Base-by-base conservation (phyloP, 2,113 vertebrate genomes). In the Ploceus nigricollis region DNA sequence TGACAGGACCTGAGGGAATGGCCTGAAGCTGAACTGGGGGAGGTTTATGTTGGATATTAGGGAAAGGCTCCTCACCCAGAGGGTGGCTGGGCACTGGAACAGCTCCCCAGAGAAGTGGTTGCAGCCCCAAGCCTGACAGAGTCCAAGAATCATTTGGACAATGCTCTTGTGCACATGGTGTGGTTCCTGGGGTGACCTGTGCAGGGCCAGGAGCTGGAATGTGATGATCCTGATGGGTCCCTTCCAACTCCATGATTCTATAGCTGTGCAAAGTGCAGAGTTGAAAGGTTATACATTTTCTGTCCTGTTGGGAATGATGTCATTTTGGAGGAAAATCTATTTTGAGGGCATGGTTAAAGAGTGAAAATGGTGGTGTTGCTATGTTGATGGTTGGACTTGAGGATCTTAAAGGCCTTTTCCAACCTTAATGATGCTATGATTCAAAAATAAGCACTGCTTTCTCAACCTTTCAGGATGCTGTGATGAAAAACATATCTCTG, bases 391-490 rank as follows among this genome's bases (percentile, higher is more conserved):
- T 42, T 61, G 40, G 47, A 33, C 40, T 56, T 37, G 35, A 48
- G 22, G 15, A 37, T 61, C 71, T 48, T 69, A 37, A 64, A 44
- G 42, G 7, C 56, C 18, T 83, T 77, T 77, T 77, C 56, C 63
- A 63, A 42, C 42, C 10, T 47, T 54, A 54, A 54, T 0, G 0
- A 54, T 69, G 54, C 40, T 39, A 8, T 12, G 35, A 63, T 90
- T 95, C 31, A 39, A 72, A 86, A 63, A 50, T 44, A 78, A 31
- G 14, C 0, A 0, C 44, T 40, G 7, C 51, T 83, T 87, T 70
- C 61, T 78, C 66, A 69, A 27, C 7, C 54, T 87, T 75, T 70
- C 83, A 69, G 87, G 96, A 73, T 84, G 60, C 53, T 63, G 30
- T 44, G 70, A 54, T 64, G 64, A 68, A 90, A 70, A 75, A 44